A percentile compares a stretch with the other conserved stretches of the same genome.
phyloP scores from a whole-genome alignment of 37 sponge, comb jelly and placozoan species.

The Petrosia ficiformis region DNA sequence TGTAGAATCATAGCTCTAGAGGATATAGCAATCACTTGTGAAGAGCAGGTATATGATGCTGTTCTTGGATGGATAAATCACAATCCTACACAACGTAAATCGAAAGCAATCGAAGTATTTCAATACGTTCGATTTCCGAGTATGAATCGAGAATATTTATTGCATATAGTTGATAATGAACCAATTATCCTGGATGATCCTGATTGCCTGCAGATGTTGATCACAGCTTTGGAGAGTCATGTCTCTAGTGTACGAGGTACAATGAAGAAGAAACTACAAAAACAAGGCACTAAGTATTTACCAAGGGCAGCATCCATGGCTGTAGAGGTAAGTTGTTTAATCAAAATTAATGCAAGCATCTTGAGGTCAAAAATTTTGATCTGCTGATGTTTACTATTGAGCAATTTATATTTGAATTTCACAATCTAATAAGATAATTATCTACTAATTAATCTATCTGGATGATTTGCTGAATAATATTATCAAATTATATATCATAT shows the following conservation, averaged over 20 bases:
- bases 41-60: conserved; percentile 81
- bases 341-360: neutral
- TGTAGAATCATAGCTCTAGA: conserved; percentile 33
- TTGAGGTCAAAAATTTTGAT: too few relatives aligned
- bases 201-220: conserved; percentile 39
- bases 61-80: conserved; percentile 60
- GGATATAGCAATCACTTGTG: conserved; percentile 53
- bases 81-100: conserved; percentile 31
- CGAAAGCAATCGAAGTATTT: conserved; percentile 27
- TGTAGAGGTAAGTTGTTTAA: conserved; percentile 41
- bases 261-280: conserved; percentile 36
- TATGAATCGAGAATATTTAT: conserved; percentile 61
- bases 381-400: too few relatives aligned
- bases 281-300: neutral
- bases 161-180: conserved; percentile 60
- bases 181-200: conserved; percentile 43
- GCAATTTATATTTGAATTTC: too few relatives aligned
- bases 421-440: too few relatives aligned
- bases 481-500: too few relatives aligned
- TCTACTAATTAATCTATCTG: too few relatives aligned
- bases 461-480: too few relatives aligned
- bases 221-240: conserved; percentile 55
- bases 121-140: conserved; percentile 48
- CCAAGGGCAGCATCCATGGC: conserved; percentile 59
- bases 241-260: conserved; percentile 15